Base-by-base conservation (phyloP, 2,113 vertebrate genomes). In the Uria aalge region DNA sequence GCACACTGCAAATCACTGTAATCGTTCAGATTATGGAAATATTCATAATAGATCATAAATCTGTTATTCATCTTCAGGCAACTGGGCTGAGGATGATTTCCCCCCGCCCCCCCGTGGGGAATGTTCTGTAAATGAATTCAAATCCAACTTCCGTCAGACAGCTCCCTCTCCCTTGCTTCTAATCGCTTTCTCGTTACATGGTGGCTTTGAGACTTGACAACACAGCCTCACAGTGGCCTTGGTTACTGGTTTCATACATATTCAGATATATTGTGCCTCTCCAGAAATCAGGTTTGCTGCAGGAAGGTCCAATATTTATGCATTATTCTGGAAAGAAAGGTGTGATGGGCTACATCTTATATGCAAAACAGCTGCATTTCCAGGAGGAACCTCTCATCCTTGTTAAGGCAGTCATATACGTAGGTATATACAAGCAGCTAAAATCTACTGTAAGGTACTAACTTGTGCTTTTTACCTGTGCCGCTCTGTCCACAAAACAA, bases 241-340 rank as follows among this genome's bases (percentile, higher is more conserved):
- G 92, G 91, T 95, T 95, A 96, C 94, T 87, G 86, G 50, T 85
- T 91, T 91, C 92, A 95, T 94, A 75, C 91, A 94, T 96, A 96
- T 95, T 90, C 94, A 96, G 62, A 94, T 66, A 91, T 2, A 90
- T 4, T 59, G 55, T 82, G 71, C 41, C 76, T 78, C 71, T 63
- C 20, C 3, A 78, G 69, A 68, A 94, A 92, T 43, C 43, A 69
- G 77, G 69, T 71, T 90, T 96, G 50, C 71, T 85, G 77, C 87
- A 90, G 40, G 47, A 94, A 95, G 57, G 67, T 38, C 74, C 77
- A 76, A 56, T 66, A 90, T 48, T 95, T 79, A 72, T 66, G 66
- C 74, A 45, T 66, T 76, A 76, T 66, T 87, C 57, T 60, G 41
- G 34, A 76, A 94, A 90, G 36, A 67, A 85, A 68, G 22, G 41